Conservation (phyloP, 2,797 vertebrate species). For the Anguilla pacifica region DNA sequence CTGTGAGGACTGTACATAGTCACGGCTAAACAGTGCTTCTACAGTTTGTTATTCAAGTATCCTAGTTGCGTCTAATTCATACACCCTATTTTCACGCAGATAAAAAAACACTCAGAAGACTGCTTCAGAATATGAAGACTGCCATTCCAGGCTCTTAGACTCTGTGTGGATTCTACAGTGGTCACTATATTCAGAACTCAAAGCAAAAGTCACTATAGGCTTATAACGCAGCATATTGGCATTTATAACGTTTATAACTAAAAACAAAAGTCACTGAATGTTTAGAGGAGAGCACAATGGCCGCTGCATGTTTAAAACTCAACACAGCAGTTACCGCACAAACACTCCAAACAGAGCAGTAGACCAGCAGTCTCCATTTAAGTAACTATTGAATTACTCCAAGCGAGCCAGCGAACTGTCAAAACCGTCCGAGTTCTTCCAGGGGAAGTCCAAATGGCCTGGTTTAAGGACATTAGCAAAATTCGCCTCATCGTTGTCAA, state of each 20-base stretch:
- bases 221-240: no score
- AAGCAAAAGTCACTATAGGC: not conserved
- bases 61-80: not conserved
- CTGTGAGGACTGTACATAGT: not conserved
- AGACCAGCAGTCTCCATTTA: not conserved
- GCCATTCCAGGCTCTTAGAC: not conserved
- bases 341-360: not conserved
- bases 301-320: no score
- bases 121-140: not conserved
- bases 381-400: not conserved
- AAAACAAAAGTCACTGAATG: not conserved
- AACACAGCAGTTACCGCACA: no score
- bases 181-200: not conserved
- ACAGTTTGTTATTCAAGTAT: not conserved
- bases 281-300: no score
- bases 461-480: not conserved
- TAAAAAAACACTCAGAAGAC: not conserved
- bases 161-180: not conserved
- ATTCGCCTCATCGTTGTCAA: not conserved
- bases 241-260: no score
- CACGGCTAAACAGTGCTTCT: not conserved
- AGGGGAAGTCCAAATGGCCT: not conserved
- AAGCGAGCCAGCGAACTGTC: not conserved
- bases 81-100: not conserved
- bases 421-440: not conserved